Evolutionary conservation across 1,140 invertebrate genomes (phyloP), one percentile per base, ranked within the genome.

Genomic region (Zelostemma sp.): DNA sequence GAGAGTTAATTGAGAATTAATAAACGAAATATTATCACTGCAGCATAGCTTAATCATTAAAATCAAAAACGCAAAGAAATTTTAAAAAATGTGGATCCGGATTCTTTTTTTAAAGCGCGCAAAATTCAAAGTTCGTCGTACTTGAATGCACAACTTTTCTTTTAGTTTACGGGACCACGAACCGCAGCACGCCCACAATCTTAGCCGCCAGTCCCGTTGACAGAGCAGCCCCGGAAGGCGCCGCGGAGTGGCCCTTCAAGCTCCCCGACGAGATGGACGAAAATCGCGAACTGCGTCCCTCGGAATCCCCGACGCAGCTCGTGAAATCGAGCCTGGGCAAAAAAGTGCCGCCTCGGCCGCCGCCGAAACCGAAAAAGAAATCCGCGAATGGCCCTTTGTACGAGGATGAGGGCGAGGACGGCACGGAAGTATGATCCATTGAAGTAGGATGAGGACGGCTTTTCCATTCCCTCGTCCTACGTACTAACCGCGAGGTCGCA

Each of bases 371-470:
- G 0, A 93, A 93, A 76, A 92, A 92, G 85, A 93, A 92, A 74
- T 81, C 85, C 50, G 72, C 84, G 8, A 87, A 86, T 38, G 87
- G 86, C 63, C 92, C 92, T 19, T 79, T 93, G 38, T 94, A 93
- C 72, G 92, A 94, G 74, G 93, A 95, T 76, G 93, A 95, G 83
- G 92, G 92, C 8, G 93, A 94, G 75, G 93, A 95, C 72, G 93
- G 93, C 35, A 95, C 93, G 71, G 93, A 94, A 87, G 93, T 95
- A 85, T 93, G 81, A 86, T 80, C 62, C 50, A 64, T 54, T 33
- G 45, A 49, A 11, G 66, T 62, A 49, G 70, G 62, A 69, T 77
- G 70, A 79, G 65, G 69, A 63, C 49, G 40, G 56, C 15, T 21
- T 21, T 38, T 41, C 45, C 43, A 56, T 45, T 55, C 40, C 9